Percentiles rank a stretch among this genome's conserved stretches.
Evolutionary conservation across 2,113 vertebrate genomes (phyloP).

Genomic region (Artemisiospiza belli): DNA sequence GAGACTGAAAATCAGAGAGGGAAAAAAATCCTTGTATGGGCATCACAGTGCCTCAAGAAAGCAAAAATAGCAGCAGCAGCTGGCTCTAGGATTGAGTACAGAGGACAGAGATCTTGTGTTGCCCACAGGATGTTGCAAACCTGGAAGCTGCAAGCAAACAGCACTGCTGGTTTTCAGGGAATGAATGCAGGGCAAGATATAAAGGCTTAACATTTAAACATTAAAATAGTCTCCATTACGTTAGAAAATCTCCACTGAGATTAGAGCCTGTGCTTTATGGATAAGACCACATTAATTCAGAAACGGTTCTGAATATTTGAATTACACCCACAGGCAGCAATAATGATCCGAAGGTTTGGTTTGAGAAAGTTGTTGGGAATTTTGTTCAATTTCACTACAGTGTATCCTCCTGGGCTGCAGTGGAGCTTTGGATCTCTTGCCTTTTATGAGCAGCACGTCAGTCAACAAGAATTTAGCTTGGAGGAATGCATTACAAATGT

Average conservation of each 20-base stretch:
- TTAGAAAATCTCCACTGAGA: background rate
- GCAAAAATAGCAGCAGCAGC: background rate
- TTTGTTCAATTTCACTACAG: background rate
- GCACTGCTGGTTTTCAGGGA: background rate
- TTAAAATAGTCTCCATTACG: background rate
- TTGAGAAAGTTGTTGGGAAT: background rate
- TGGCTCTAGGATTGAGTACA: background rate
- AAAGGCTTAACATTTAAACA: background rate
- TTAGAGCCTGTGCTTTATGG: background rate
- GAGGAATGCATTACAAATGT: slow-evolving; percentile 40
- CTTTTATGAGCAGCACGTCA: slow-evolving; percentile 10
- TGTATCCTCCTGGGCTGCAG: background rate
- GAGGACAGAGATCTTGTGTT: background rate
- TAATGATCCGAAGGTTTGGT: accelerated
- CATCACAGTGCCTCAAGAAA: background rate
- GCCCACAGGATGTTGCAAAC: background rate
- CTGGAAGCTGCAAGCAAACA: background rate
- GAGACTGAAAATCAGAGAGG: background rate
- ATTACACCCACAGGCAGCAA: background rate
- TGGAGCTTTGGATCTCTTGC: background rate
- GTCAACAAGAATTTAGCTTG: slow-evolving; percentile 26
- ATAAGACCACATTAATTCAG: background rate
- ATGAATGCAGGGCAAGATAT: background rate
- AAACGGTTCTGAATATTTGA: background rate
- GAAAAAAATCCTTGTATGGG: background rate